Percentiles rank a stretch among this genome's conserved stretches.
Conservation (phyloP, 53 echinoderm and acorn worm species). For the Actinopyga echinites region DNA sequence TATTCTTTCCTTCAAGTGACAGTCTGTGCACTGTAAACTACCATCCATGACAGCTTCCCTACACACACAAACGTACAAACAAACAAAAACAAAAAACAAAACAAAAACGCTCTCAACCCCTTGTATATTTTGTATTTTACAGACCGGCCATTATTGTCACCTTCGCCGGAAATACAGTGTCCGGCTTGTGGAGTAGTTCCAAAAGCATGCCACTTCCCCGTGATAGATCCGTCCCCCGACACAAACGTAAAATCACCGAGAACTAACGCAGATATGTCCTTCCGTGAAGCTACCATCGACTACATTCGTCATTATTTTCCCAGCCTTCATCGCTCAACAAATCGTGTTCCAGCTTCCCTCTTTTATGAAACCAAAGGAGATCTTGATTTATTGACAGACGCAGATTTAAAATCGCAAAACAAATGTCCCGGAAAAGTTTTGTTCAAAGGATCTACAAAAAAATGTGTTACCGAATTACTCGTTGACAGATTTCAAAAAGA, state of each 20-base stretch:
- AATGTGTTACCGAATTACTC: slow-evolving; percentile 27
- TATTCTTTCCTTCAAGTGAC: no score
- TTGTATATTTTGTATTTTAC: no score
- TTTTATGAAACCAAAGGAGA: slow-evolving; percentile 62
- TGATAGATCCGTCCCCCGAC: neutral
- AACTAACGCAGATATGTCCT: slow-evolving; percentile 50
- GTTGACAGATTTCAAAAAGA: slow-evolving; percentile 60
- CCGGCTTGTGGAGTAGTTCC: slow-evolving; percentile 13
- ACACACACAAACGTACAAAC: no score
- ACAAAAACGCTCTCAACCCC: no score
- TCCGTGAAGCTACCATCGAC: slow-evolving; percentile 47
- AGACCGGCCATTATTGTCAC: no score
- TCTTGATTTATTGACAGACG: slow-evolving; percentile 51
- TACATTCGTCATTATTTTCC: slow-evolving; percentile 52
- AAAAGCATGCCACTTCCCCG: neutral
- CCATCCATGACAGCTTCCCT: no score
- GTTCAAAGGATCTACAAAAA: slow-evolving; percentile 36
- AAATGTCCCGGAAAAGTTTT: neutral
- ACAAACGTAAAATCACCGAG: slow-evolving; percentile 29
- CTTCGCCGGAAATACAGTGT: neutral
- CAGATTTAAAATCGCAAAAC: neutral
- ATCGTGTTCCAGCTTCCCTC: slow-evolving; percentile 53
- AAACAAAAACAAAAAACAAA: no score
- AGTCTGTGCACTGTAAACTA: no score
- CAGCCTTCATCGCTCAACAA: slow-evolving; percentile 9